Evolutionary conservation across 2,797 vertebrate species (phyloP).

Genomic region (Atherinosoma microstoma): DNA sequence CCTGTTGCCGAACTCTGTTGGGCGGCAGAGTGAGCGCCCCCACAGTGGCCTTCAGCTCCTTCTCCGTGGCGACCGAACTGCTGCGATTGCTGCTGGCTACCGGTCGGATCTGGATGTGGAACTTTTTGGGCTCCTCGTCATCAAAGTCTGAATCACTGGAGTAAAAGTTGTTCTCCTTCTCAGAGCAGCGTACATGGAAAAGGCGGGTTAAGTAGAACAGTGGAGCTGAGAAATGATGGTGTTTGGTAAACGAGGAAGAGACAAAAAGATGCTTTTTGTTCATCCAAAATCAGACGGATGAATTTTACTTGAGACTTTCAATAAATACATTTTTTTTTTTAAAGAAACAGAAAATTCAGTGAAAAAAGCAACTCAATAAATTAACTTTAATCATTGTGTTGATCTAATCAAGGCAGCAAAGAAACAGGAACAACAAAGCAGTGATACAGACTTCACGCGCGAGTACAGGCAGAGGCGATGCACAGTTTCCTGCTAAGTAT

Average conservation of each 20-base stretch:
- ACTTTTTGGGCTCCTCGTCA: slow-evolving; percentile 93
- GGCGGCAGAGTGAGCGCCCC: slow-evolving; percentile 90
- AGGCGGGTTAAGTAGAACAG: slow-evolving; percentile 68
- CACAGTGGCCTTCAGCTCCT: slow-evolving; percentile 91
- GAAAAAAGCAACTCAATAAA: not conserved
- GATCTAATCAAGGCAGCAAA: not conserved
- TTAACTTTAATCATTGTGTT: not conserved
- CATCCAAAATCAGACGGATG: not conserved
- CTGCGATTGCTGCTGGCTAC: slow-evolving; percentile 78
- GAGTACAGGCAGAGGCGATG: not conserved
- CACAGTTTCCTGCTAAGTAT: not conserved
- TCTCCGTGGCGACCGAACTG: slow-evolving; percentile 83
- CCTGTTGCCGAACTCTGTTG: slow-evolving; percentile 74
- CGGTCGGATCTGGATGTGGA: slow-evolving; percentile 92
- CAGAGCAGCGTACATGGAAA: slow-evolving; percentile 73
- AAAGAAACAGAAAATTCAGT: not conserved
- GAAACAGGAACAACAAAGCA: not conserved
- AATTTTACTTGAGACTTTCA: too few species aligned
- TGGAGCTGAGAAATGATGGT: not conserved
- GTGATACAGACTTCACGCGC: not conserved
- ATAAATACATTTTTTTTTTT: too few species aligned
- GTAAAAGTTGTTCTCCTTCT: slow-evolving; percentile 85
- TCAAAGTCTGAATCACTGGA: slow-evolving; percentile 96
- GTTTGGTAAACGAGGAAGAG: not conserved
- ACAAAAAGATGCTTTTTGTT: not conserved